These are phyloP conservation scores for Charaxes varanes DNA, from an alignment of 1,140 invertebrate genomes.

Conservation along the genomic window DNA sequence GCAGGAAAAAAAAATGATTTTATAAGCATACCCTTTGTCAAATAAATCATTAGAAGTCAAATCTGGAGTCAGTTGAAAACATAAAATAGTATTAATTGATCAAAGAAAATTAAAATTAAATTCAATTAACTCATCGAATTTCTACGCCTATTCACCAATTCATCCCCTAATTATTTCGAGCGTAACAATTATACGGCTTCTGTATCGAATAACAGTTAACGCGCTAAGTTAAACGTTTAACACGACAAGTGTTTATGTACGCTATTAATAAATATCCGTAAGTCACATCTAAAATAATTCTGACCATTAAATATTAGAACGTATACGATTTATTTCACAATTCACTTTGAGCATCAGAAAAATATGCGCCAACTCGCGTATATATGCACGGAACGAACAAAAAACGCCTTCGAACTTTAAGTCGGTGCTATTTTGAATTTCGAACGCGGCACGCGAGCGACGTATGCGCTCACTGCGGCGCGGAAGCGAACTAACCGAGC, in stretches of 20 bases:
- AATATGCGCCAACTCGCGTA: conserved; percentile 2
- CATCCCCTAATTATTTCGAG: neutral
- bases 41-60: too few relatives aligned
- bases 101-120: neutral
- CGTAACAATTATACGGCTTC: conserved; percentile 9
- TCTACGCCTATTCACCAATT: neutral
- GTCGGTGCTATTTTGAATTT: conserved; percentile 22
- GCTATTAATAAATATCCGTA: neutral
- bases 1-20: too few relatives aligned
- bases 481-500: conserved; percentile 58
- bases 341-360: too few relatives aligned
- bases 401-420: conserved; percentile 7
- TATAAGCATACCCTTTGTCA: too few relatives aligned
- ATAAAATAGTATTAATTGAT: too few relatives aligned
- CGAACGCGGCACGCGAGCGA: conserved; percentile 43
- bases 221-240: neutral
- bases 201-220: conserved; percentile 14
- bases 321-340: too few relatives aligned
- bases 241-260: neutral
- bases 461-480: conserved; percentile 54
- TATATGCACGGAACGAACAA: neutral
- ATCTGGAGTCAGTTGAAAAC: too few relatives aligned
- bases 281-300: too few relatives aligned
- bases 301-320: too few relatives aligned
- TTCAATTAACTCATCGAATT: neutral